A percentile compares a stretch with the other conserved stretches of the same genome.
Conservation (phyloP, 2,888 invertebrate genomes). For the Hipparchia semele region DNA sequence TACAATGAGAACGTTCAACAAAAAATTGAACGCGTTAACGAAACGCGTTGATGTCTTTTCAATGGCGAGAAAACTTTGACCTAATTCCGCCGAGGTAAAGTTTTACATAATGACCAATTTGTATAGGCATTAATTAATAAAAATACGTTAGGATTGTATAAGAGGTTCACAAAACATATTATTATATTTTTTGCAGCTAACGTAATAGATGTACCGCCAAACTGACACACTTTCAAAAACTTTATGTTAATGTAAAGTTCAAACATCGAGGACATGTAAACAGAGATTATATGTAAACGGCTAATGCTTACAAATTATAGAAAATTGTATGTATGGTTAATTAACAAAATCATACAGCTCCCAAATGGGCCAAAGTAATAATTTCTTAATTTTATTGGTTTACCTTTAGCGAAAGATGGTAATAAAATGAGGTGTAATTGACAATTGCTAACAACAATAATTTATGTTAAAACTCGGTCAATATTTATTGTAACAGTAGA, state of each 20-base stretch:
- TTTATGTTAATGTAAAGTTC: conserved; percentile 16
- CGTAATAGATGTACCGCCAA: conserved; percentile 21
- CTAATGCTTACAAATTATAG: conserved; percentile 13
- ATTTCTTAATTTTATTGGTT: not conserved
- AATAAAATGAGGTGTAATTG: not conserved
- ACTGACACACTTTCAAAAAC: conserved; percentile 27
- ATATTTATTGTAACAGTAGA: too few relatives aligned
- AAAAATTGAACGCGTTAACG: not conserved
- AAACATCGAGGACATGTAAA: conserved; percentile 15
- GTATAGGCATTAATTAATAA: conserved; percentile 14
- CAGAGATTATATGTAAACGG: conserved; percentile 19
- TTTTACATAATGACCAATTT: conserved; percentile 20
- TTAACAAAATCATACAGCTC: conserved; percentile 5
- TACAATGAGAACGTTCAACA: not conserved
- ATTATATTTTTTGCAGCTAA: conserved; percentile 17
- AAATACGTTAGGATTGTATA: conserved; percentile 3
- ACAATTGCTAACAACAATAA: too few relatives aligned
- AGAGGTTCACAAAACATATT: conserved; percentile 16
- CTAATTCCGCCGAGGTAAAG: conserved; percentile 12
- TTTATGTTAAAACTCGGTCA: too few relatives aligned
- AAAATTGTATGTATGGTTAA: not conserved
- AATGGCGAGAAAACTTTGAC: conserved; percentile 43
- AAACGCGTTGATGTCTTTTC: conserved; percentile 65
- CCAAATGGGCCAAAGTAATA: not conserved
- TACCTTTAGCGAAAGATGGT: not conserved